phyloP scores from a whole-genome alignment of 2,888 invertebrate species.

The Danaus chrysippus region DNA sequence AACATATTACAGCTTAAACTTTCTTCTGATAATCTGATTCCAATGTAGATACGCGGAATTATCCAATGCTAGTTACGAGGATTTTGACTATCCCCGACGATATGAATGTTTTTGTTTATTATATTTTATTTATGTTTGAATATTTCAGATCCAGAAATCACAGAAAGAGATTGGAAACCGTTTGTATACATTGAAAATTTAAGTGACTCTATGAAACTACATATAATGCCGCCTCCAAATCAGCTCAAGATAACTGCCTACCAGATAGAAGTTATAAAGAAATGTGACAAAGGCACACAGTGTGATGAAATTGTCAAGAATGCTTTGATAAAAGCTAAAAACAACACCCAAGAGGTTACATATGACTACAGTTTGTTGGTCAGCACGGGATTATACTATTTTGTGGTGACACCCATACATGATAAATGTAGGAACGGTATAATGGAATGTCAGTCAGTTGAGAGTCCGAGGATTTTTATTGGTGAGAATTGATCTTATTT shows the following conservation, averaged over 20 bases:
- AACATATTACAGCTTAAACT: too few species aligned
- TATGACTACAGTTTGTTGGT: constrained; percentile 56
- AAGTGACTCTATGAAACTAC: constrained; percentile 52
- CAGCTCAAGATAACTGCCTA: constrained; percentile 54
- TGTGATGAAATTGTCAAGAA: constrained; percentile 39
- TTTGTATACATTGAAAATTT: constrained; percentile 69
- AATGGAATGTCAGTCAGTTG: constrained; percentile 47
- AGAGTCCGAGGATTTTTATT: constrained; percentile 61
- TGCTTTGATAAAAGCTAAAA: constrained; percentile 39
- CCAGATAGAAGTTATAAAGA: constrained; percentile 50
- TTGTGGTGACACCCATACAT: constrained; percentile 60
- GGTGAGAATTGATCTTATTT: constrained; percentile 48
- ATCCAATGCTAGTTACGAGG: too few species aligned
- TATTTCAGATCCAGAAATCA: constrained; percentile 51
- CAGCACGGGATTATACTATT: constrained; percentile 56
- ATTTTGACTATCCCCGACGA: too few species aligned
- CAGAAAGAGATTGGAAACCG: constrained; percentile 61
- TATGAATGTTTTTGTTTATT: too few species aligned
- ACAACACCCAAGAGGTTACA: constrained; percentile 52
- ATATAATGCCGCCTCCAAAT: constrained; percentile 58
- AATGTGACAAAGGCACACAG: constrained; percentile 42
- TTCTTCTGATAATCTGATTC: too few species aligned
- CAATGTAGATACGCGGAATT: too few species aligned
- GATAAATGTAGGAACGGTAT: constrained; percentile 40
- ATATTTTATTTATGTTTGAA: not conserved